Evolutionary conservation across 2,888 invertebrate genomes (phyloP), one percentile per base, ranked within the genome.

Genomic region (Spatulosminthurus flaviceps): DNA sequence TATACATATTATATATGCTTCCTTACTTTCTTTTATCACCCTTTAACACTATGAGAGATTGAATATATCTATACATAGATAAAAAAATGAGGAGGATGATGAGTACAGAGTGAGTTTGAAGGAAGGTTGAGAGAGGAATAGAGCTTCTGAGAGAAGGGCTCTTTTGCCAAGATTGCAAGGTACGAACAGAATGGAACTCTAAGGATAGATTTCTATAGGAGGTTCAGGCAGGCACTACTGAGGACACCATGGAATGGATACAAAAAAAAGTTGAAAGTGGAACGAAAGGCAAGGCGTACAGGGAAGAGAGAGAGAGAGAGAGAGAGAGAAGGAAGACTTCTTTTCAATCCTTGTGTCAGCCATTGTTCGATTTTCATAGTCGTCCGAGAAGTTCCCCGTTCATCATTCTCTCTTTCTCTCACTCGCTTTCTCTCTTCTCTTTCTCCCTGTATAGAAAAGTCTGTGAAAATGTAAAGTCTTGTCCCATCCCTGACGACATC

Each of bases 221-320:
- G n/a, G n/a, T n/a, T n/a, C 51, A 51, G n/a, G 51, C 51, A 34
- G n/a, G 41, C 41, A 41, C 7, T 22, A 66, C 41, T 22, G n/a
- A 22, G 1, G 28, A 22, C 29, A 64, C 41, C 75, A 75, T 75
- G 64, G 67, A 76, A 76, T 67, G 64, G 51, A 42, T 42, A 76
- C 67, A 76, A 76, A 70, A 70, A n/a, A 76, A 76, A 76, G 67
- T 76, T 75, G 66, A 75, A 75, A 64, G 73, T 73, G 26, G 51
- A 74, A 51, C 60, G 60, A 72, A 74, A 26, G 22, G 43, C 21
- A 73, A 26, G 41, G 34, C 34, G 34, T 34, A 34, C 21, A 73
- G 21, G 16, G 29, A n/a, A n/a, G n/a, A n/a, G n/a, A n/a, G n/a
- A n/a, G n/a, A n/a, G 60, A 51, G 16, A 61, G 42, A 66, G 13